phyloP scores from a whole-genome alignment of 2,888 invertebrate genomes.

The Nesidiocoris tenuis region DNA sequence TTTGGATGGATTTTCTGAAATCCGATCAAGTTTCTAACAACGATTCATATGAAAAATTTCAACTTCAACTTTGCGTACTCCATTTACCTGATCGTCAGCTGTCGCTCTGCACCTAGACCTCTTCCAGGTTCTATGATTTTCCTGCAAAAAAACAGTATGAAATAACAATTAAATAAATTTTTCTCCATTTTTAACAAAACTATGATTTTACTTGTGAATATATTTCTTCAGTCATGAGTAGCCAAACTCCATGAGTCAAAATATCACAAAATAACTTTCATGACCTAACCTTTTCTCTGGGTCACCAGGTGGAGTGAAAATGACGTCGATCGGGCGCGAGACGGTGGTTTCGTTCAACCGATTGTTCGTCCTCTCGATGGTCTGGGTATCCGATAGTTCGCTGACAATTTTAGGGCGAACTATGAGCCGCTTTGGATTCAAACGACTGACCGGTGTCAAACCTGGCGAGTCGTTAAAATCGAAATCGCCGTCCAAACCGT shows the following conservation, averaged over 20 bases:
- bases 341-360: constrained; percentile 43
- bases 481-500: constrained; percentile 80
- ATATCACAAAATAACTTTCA: too few species aligned
- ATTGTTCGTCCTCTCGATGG: constrained; percentile 11
- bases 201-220: too few species aligned
- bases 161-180: neutral
- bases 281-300: neutral
- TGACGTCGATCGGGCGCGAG: constrained; percentile 3
- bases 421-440: constrained; percentile 48
- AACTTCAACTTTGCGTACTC: too few species aligned
- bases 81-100: neutral
- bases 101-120: neutral
- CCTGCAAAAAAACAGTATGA: neutral
- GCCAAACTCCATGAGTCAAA: too few species aligned
- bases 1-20: neutral
- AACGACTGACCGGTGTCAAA: constrained; percentile 41
- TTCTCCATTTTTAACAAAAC: too few species aligned
- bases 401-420: constrained; percentile 23
- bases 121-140: neutral
- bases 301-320: neutral
- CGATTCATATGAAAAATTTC: too few species aligned
- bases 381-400: constrained; percentile 3
- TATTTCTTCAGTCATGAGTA: too few species aligned
- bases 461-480: constrained; percentile 34
- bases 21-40: too few species aligned